A percentile compares a stretch with the other conserved stretches of the same genome.
These are phyloP conservation scores for Chironomus tepperi DNA, from an alignment of 1,140 invertebrate genomes.

Conservation along the genomic window DNA sequence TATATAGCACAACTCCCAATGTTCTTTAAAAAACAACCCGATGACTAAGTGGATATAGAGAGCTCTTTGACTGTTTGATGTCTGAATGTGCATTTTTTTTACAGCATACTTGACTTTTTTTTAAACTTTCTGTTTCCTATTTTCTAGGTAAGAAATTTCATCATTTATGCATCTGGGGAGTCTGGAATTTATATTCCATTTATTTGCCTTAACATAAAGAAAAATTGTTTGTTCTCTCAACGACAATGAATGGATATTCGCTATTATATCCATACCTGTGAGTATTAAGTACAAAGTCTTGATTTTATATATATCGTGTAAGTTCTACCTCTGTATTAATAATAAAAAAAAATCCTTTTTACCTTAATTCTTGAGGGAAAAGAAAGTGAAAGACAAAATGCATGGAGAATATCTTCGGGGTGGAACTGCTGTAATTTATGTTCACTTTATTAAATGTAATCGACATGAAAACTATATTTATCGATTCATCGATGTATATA, in stretches of 20 bases:
- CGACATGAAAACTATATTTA: neutral
- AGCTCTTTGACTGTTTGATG: neutral
- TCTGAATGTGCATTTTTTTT: neutral
- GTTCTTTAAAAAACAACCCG: too few species aligned
- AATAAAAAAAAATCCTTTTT: neutral
- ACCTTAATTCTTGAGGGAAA: neutral
- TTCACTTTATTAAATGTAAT: slow-evolving; percentile 19
- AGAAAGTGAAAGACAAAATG: neutral
- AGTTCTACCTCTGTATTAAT: neutral
- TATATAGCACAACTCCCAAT: too few species aligned
- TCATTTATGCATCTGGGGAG: neutral
- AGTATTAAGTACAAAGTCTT: slow-evolving; percentile 7
- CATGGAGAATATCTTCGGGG: neutral
- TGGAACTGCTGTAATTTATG: slow-evolving; percentile 22
- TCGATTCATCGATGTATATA: too few species aligned
- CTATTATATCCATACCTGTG: neutral
- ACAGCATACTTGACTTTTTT: neutral
- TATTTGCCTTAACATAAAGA: neutral
- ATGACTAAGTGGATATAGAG: neutral
- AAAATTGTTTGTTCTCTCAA: neutral
- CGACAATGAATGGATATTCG: neutral
- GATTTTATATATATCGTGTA: neutral
- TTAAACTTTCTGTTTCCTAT: neutral
- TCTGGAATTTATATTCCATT: slow-evolving; percentile 18
- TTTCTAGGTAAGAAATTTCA: slow-evolving; percentile 7